Evolutionary conservation across 1,140 invertebrate species (phyloP).

Genomic region (Cylas formicarius): DNA sequence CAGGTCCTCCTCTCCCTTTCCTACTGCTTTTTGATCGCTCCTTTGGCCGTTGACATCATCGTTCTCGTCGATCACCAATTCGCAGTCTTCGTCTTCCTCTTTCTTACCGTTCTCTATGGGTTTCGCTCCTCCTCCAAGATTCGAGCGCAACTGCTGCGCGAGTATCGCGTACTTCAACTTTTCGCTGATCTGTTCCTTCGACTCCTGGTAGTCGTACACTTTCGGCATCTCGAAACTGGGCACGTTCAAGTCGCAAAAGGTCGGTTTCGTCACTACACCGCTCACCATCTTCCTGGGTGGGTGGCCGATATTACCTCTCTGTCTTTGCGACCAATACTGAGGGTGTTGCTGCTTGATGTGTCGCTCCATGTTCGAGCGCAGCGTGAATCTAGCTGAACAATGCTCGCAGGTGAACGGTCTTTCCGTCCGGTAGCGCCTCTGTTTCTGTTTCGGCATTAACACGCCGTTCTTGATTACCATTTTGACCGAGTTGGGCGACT

Average conservation of each 20-base stretch:
- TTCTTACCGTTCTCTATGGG: slow-evolving; percentile 38
- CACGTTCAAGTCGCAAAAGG: slow-evolving; percentile 32
- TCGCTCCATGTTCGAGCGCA: slow-evolving; percentile 87
- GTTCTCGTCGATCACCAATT: slow-evolving; percentile 63
- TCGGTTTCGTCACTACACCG: slow-evolving; percentile 23
- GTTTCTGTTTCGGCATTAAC: slow-evolving; percentile 84
- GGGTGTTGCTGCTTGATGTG: slow-evolving; percentile 92
- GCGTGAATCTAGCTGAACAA: slow-evolving; percentile 80
- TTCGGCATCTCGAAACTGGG: slow-evolving; percentile 33
- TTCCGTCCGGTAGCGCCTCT: slow-evolving; percentile 83
- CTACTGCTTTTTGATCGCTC: slow-evolving; percentile 12
- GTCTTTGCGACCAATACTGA: slow-evolving; percentile 73
- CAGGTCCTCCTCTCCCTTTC: slow-evolving; percentile 52
- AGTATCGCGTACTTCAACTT: slow-evolving; percentile 72
- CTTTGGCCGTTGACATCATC: slow-evolving; percentile 31
- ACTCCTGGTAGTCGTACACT: slow-evolving; percentile 36
- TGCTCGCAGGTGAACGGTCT: slow-evolving; percentile 83
- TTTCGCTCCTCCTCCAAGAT: slow-evolving; percentile 10
- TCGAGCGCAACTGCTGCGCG: slow-evolving; percentile 62
- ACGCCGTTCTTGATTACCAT: slow-evolving; percentile 87
- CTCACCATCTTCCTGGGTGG: slow-evolving; percentile 44
- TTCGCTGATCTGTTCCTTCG: slow-evolving; percentile 45
- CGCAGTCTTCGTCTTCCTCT: slow-evolving; percentile 55
- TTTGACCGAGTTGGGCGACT: slow-evolving; percentile 60
- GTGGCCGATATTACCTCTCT: slow-evolving; percentile 49